These are phyloP conservation scores for Hetaerina titia DNA, from an alignment of 2,888 invertebrate genomes.

Conservation along the genomic window DNA sequence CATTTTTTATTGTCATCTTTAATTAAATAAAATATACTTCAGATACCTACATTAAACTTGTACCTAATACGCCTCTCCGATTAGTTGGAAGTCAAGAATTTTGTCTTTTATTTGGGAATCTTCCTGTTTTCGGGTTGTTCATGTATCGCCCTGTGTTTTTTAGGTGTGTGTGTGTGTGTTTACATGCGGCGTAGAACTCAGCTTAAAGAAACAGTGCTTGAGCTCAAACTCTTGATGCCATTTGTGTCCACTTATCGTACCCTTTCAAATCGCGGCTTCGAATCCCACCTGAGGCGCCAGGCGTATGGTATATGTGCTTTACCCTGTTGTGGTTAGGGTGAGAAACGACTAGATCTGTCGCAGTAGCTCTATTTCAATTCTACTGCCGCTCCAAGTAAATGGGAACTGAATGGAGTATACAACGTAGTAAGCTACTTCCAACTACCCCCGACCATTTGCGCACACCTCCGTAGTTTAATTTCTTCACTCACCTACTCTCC, in stretches of 20 bases:
- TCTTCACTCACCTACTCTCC: neutral
- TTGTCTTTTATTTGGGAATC: no score
- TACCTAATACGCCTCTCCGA: no score
- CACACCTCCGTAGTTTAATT: neutral
- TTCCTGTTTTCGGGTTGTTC: no score
- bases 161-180: no score
- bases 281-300: neutral
- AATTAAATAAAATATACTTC: no score
- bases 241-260: neutral
- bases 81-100: no score
- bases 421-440: neutral
- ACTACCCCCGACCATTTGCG: neutral
- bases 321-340: neutral
- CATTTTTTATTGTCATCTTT: no score
- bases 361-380: neutral
- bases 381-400: neutral
- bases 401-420: neutral
- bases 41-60: no score
- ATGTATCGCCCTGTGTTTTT: no score
- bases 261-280: neutral
- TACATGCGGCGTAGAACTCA: no score
- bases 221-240: no score
- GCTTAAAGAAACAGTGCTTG: no score
- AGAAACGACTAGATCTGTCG: neutral
- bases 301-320: neutral